These are phyloP conservation scores for Menura novaehollandiae DNA, from an alignment of 2,113 vertebrate species.

Conservation along the genomic window DNA sequence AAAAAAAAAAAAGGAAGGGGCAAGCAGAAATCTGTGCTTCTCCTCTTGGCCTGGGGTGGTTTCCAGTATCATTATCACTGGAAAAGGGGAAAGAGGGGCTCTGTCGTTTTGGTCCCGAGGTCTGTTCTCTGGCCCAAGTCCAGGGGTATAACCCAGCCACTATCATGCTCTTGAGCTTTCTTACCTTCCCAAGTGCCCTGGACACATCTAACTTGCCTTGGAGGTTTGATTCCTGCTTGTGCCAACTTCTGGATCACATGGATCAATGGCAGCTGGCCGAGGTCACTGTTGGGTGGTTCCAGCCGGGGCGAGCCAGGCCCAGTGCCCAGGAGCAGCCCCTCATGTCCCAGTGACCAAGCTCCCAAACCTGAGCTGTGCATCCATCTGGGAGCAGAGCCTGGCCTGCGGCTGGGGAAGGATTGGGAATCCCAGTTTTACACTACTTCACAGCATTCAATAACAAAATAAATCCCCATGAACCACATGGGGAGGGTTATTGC, in stretches of 20 bases:
- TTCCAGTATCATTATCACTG: neutral
- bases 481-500: neutral
- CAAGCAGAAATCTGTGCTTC: neutral
- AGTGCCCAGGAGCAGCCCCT: neutral
- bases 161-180: neutral
- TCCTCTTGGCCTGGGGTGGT: neutral
- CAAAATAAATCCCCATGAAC: neutral
- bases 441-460: neutral
- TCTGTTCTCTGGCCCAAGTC: neutral
- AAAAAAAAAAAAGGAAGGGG: neutral
- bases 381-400: neutral
- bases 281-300: accelerated
- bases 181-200: neutral
- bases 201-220: neutral
- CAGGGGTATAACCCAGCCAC: neutral
- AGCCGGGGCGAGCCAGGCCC: accelerated
- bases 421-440: neutral
- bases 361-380: neutral
- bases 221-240: neutral
- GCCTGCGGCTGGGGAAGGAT: neutral
- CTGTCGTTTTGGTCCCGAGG: accelerated
- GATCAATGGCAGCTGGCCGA: neutral
- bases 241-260: accelerated
- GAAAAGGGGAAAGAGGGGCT: neutral
- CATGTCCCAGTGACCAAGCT: accelerated